phyloP scores from a whole-genome alignment of 2,888 invertebrate genomes.

The Athalia circularis region DNA sequence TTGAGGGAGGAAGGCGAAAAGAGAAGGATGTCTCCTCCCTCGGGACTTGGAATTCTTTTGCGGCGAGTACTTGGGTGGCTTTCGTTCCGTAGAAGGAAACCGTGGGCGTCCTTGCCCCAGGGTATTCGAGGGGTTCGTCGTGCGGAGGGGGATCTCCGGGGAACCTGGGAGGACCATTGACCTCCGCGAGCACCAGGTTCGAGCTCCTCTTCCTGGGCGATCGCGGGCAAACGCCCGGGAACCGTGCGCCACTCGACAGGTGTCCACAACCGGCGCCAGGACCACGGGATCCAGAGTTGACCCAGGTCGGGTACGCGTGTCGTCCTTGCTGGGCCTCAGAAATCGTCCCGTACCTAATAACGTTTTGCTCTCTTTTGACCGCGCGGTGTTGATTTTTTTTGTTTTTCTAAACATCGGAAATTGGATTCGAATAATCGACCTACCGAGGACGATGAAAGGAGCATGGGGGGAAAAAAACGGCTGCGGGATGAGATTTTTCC shows the following conservation, averaged over 20 bases:
- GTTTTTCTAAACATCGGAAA: no score
- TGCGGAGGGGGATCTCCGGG: neutral
- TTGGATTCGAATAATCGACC: no score
- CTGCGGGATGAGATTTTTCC: no score
- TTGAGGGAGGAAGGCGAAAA: no score
- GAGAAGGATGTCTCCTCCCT: no score
- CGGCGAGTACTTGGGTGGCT: neutral
- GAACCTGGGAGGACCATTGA: conserved; percentile 41
- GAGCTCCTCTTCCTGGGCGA: conserved; percentile 39
- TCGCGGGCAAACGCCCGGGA: conserved; percentile 45
- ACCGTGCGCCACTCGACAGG: conserved; percentile 28
- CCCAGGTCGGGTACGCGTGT: conserved; percentile 59
- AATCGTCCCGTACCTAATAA: neutral
- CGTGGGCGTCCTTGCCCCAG: conserved; percentile 68
- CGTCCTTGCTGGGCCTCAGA: conserved; percentile 8
- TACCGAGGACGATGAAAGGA: no score
- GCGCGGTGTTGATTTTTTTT: no score
- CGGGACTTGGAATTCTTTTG: neutral
- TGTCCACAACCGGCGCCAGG: conserved; percentile 37
- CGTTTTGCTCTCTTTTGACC: neutral
- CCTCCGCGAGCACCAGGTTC: conserved; percentile 36
- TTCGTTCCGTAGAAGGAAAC: conserved; percentile 56
- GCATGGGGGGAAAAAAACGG: no score
- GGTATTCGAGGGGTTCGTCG: conserved; percentile 44
- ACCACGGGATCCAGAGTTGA: conserved; percentile 47